Evolutionary conservation across 2,888 invertebrate genomes (phyloP), one percentile per base, ranked within the genome.

Genomic region (Atrina japonica): DNA sequence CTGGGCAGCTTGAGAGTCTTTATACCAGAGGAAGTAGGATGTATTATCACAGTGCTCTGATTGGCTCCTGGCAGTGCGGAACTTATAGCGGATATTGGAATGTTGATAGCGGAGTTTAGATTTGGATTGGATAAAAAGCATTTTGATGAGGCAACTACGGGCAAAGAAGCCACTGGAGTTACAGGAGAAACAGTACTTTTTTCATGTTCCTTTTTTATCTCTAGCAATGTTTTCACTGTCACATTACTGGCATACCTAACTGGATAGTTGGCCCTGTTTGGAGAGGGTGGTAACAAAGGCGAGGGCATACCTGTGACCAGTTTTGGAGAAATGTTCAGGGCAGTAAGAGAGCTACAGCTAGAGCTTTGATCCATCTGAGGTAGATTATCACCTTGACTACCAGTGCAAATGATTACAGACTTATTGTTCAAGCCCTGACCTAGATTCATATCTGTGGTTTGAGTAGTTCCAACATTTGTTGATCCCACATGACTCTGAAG

Each of bases 161-260:
- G 18, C 16, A 18, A n/a, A 58, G 40, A 41, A 18, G 23, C 58
- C 21, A 23, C 25, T 18, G 11, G 41, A 5, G 41, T 40, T 25
- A 21, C 49, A 41, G 29, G 5, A 43, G 64, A 43, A 52, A 27
- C 45, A 25, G 25, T 5, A 40, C 25, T 49, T 41, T 64, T 41
- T 49, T 64, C 53, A 21, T 30, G 35, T 30, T 56, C 66, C 56
- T 77, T 85, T 59, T 86, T 67, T 50, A 80, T 87, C 70, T 88
- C 86, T 55, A 89, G 74, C 49, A 89, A 72, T 29, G 82, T 83
- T 77, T 87, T 87, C 0, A 89, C 89, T 14, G 89, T 89, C 18
- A 88, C 83, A 70, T 87, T 88, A 21, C 81, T 82, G 14, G 88
- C 87, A 70, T 88, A 88, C 56, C 86, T 84, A 21, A 66, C 49